A percentile compares a stretch with the other conserved stretches of the same genome.
Conservation (phyloP, 2,113 vertebrate genomes). For the Corythaixoides concolor region DNA sequence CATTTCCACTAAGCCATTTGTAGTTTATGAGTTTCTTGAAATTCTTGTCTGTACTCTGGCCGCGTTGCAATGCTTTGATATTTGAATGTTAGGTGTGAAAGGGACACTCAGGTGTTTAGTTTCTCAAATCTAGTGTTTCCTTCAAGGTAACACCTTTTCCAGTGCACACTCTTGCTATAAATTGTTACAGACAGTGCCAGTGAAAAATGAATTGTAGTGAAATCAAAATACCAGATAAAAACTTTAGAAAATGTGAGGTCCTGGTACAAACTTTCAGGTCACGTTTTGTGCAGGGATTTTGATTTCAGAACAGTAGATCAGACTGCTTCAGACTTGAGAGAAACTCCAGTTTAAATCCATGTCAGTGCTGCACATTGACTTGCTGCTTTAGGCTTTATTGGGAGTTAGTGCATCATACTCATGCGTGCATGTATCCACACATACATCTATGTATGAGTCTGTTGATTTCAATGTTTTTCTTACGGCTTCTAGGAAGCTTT, state of each 20-base stretch:
- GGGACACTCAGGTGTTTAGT: not conserved
- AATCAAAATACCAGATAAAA: not conserved
- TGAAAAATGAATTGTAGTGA: not conserved
- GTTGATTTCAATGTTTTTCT: not conserved
- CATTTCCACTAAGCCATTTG: not conserved
- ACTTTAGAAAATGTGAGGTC: not conserved
- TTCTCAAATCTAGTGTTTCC: not conserved
- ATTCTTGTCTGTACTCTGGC: not conserved
- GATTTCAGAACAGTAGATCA: not conserved
- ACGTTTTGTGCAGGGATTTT: not conserved
- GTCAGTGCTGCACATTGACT: rapidly evolving
- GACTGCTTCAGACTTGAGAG: not conserved
- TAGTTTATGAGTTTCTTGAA: not conserved
- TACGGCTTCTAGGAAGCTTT: not conserved
- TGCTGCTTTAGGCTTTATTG: not conserved
- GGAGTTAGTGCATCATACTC: not conserved
- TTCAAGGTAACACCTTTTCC: not conserved
- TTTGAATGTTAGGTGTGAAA: not conserved
- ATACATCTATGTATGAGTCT: not conserved
- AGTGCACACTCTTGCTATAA: rapidly evolving
- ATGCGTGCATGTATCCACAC: not conserved
- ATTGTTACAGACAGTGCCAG: not conserved
- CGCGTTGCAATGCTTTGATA: not conserved
- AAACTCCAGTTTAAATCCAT: not conserved
- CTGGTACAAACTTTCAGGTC: not conserved